phyloP scores from a whole-genome alignment of 1,140 invertebrate genomes.

The Ectropis grisescens region DNA sequence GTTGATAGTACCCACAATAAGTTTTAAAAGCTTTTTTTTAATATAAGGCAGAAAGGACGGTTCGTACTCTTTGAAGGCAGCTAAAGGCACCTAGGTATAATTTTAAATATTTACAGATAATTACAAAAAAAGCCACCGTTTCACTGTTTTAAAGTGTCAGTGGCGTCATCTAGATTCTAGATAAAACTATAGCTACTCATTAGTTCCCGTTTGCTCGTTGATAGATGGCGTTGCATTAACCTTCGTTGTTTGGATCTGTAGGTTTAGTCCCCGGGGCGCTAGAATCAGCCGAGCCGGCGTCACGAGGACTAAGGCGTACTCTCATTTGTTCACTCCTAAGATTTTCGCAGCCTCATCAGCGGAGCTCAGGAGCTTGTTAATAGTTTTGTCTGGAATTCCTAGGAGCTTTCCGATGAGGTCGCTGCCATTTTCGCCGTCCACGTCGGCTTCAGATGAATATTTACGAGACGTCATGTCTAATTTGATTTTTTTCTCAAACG shows the following conservation, averaged over 20 bases:
- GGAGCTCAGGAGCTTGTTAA: slow-evolving; percentile 88
- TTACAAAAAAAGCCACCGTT: no score
- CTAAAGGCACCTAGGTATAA: slow-evolving; percentile 43
- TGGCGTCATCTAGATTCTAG: no score
- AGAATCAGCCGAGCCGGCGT: slow-evolving; percentile 52
- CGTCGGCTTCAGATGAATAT: slow-evolving; percentile 55
- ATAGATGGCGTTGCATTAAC: slow-evolving; percentile 39
- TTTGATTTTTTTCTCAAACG: slow-evolving; percentile 70
- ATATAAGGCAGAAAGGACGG: slow-evolving; percentile 54
- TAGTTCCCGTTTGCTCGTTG: slow-evolving; percentile 44
- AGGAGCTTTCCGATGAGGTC: slow-evolving; percentile 91
- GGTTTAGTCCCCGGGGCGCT: slow-evolving; percentile 57
- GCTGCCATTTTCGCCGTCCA: slow-evolving; percentile 72
- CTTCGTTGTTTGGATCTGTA: slow-evolving; percentile 19
- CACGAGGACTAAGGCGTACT: slow-evolving; percentile 66
- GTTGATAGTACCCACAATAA: slow-evolving; percentile 25
- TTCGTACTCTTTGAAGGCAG: slow-evolving; percentile 46
- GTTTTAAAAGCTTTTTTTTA: slow-evolving; percentile 20
- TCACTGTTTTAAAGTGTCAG: no score
- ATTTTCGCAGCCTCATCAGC: slow-evolving; percentile 90
- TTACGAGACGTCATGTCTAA: slow-evolving; percentile 61
- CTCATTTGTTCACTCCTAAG: slow-evolving; percentile 82
- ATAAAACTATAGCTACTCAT: slow-evolving; percentile 12
- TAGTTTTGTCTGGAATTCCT: slow-evolving; percentile 87
- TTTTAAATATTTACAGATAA: slow-evolving; percentile 15